Evolutionary conservation across 2,888 invertebrate species (phyloP).

Genomic region (Drosophila pseudotakahashii): DNA sequence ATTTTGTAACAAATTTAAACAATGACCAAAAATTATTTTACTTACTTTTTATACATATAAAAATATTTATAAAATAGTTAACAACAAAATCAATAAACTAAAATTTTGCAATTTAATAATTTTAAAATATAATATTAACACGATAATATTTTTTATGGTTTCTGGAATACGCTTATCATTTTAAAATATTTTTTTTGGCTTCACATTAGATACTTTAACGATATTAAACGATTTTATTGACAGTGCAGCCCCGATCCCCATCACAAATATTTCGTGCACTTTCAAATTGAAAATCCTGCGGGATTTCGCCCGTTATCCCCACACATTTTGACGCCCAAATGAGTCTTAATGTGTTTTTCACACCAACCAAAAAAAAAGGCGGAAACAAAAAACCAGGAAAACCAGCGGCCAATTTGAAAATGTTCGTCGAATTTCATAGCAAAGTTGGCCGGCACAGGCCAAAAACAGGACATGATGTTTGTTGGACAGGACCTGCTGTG

Average conservation of each 20-base stretch:
- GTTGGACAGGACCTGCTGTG: conserved; percentile 16
- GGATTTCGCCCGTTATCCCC: conserved; percentile 62
- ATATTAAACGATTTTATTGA: no score
- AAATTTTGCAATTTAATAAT: no score
- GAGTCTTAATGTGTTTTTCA: conserved; percentile 76
- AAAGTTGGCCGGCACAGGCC: conserved; percentile 41
- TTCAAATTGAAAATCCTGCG: conserved; percentile 76
- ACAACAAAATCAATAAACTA: no score
- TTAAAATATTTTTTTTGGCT: not conserved
- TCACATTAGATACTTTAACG: no score
- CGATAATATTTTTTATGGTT: no score
- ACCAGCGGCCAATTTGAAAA: conserved; percentile 41
- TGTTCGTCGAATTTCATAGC: conserved; percentile 39
- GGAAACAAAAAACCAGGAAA: conserved; percentile 18
- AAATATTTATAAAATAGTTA: no score
- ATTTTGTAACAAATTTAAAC: no score
- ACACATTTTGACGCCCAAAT: conserved; percentile 70
- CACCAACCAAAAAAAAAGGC: conserved; percentile 37
- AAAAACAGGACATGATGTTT: conserved; percentile 18
- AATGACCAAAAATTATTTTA: no score
- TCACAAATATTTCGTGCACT: conserved; percentile 19
- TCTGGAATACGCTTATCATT: not conserved
- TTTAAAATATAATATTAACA: no score
- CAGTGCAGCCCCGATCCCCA: not conserved
- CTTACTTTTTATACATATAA: no score